Conservation (phyloP, 2,888 invertebrate species). For the Drosophila quinaria region DNA sequence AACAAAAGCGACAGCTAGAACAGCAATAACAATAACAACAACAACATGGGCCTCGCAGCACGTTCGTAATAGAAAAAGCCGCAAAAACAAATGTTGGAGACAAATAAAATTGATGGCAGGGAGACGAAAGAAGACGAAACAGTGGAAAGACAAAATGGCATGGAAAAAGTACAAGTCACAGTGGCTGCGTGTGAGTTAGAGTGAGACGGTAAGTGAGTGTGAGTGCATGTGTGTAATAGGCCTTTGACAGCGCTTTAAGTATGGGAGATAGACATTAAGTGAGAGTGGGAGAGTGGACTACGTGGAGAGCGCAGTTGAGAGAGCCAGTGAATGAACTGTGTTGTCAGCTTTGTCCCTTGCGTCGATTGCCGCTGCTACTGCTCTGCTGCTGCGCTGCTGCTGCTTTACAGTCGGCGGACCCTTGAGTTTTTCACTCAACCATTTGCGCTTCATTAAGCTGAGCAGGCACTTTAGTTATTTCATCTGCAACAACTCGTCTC, state of each 20-base stretch:
- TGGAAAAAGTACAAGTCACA: conserved; percentile 64
- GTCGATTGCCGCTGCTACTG: conserved; percentile 16
- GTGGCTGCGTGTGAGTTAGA: conserved; percentile 3
- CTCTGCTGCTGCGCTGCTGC: background rate
- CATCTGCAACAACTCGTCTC: background rate
- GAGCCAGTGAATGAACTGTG: conserved; percentile 49
- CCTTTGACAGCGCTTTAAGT: conserved; percentile 11
- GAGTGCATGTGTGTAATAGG: conserved; percentile 56
- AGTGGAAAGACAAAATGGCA: conserved; percentile 55
- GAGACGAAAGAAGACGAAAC: background rate
- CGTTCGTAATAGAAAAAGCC: conserved; percentile 63
- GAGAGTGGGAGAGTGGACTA: background rate
- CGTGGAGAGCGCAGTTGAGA: background rate
- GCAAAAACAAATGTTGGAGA: conserved; percentile 58
- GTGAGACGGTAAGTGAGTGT: conserved; percentile 27
- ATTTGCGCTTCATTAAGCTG: conserved; percentile 39
- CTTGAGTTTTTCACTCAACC: conserved; percentile 28
- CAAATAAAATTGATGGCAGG: conserved; percentile 50
- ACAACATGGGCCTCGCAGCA: conserved; percentile 31
- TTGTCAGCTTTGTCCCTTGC: conserved; percentile 39
- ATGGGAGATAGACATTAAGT: background rate
- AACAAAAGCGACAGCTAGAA: conserved; percentile 35
- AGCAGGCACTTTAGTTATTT: conserved; percentile 33
- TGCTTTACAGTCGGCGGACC: conserved; percentile 35
- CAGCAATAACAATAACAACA: conserved; percentile 30